Evolutionary conservation across 2,888 invertebrate genomes (phyloP), one percentile per base, ranked within the genome.

Genomic region (Anorthoa munda): DNA sequence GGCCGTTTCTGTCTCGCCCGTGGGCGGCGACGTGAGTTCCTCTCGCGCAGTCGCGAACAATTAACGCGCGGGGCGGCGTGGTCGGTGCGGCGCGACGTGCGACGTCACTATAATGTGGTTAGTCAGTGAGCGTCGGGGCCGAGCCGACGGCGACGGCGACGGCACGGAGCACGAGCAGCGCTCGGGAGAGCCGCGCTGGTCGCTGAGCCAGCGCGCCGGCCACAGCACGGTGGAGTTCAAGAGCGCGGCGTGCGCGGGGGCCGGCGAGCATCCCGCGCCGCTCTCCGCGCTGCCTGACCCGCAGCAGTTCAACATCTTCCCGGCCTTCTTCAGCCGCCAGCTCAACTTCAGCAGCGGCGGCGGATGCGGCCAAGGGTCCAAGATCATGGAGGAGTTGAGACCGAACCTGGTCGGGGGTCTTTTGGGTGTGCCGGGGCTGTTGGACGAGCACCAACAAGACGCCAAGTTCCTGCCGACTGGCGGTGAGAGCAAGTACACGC

Each of bases 271-370:
- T 84, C 95, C 95, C 94, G 95, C 94, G 95, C 95, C 94, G 94
- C 94, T 97, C 89, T 95, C 96, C 91, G 96, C 96, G 89, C 97
- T 97, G 89, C 97, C 97, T 87, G 97, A 97, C 88, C 97, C 97
- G 83, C 98, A 98, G 93, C 98, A 98, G 96, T 98, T 98, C 97
- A 98, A 98, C 97, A 98, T 98, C 91, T 98, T 98, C 95, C 98
- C 98, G 89, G 98, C 98, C 79, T 98, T 98, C 93, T 98, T 98
- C 95, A 98, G 98, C 96, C 97, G 98, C 82, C 98, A 98, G 95
- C 97, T 98, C 87, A 98, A 98, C 94, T 98, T 98, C 94, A 97
- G 97, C 66, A 97, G 97, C 88, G 95, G 97, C 77, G 97, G 97
- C 76, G 97, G 97, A 75, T 97, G 97, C 90, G 97, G 98, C 46